A percentile compares a stretch with the other conserved stretches of the same genome.
Conservation (phyloP, 2,797 vertebrate species). For the Limnodromus scolopaceus region DNA sequence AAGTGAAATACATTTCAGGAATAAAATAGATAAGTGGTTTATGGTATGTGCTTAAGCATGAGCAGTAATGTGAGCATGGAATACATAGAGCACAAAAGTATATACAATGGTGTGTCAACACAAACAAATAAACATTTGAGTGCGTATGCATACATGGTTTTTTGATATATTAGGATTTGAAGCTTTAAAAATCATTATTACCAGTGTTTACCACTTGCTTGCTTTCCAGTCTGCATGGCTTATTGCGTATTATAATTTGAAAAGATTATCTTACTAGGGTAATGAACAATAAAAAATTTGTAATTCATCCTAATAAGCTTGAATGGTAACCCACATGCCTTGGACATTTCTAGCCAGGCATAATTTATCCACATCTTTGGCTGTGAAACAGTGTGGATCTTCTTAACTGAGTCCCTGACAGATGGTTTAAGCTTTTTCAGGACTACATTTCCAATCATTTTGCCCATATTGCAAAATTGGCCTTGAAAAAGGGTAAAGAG, state of each 20-base stretch:
- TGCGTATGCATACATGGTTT: background rate
- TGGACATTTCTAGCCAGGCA: slow-evolving; percentile 77
- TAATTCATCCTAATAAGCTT: slow-evolving; percentile 79
- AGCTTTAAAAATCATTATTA: slow-evolving; percentile 39
- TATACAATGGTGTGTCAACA: slow-evolving; percentile 2
- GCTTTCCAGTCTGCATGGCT: slow-evolving; percentile 31
- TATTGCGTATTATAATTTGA: slow-evolving; percentile 63
- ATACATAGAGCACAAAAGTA: slow-evolving; percentile 29
- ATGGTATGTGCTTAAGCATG: slow-evolving; percentile 54
- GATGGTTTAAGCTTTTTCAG: slow-evolving; percentile 83
- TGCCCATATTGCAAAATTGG: slow-evolving; percentile 84
- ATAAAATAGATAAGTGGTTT: slow-evolving; percentile 53
- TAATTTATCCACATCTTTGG: slow-evolving; percentile 83
- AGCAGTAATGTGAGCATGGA: slow-evolving; percentile 13
- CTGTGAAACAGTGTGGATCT: slow-evolving; percentile 80
- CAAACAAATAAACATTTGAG: background rate
- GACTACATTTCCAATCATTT: slow-evolving; percentile 80
- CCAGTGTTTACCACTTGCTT: slow-evolving; percentile 31
- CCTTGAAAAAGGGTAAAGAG: slow-evolving; percentile 83
- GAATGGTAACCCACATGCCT: slow-evolving; percentile 73
- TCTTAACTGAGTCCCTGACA: slow-evolving; percentile 83
- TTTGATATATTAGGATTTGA: background rate
- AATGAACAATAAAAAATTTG: slow-evolving; percentile 73
- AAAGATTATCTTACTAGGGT: slow-evolving; percentile 70
- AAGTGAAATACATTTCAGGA: slow-evolving; percentile 49